phyloP scores from a whole-genome alignment of 2,797 vertebrate species.

The Pogonophryne albipinna region DNA sequence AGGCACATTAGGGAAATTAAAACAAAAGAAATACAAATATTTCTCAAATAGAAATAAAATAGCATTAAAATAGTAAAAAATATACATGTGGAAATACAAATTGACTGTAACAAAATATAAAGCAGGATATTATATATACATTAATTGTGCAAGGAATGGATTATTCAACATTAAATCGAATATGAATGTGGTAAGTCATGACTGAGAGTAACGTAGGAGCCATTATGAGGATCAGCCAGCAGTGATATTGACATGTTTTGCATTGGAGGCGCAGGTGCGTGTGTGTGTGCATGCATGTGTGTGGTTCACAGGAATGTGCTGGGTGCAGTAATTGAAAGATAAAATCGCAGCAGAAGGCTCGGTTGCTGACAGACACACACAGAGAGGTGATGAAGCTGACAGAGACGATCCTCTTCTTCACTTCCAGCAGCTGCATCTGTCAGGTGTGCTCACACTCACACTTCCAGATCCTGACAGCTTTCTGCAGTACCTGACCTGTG shows the following conservation, averaged over 20 bases:
- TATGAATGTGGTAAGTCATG: background rate
- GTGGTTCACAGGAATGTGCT: slow-evolving; percentile 82
- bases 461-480: slow-evolving; percentile 30
- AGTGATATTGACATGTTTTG: slow-evolving; percentile 57
- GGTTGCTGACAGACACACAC: slow-evolving; percentile 78
- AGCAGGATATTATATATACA: too few relatives aligned
- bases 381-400: slow-evolving; percentile 77
- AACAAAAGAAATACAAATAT: too few relatives aligned
- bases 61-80: too few relatives aligned
- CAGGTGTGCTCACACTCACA: slow-evolving; percentile 67
- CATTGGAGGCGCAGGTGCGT: slow-evolving; percentile 61
- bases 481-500: background rate
- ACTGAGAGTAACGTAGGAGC: slow-evolving; percentile 36
- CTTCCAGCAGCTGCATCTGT: slow-evolving; percentile 68
- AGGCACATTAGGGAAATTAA: too few relatives aligned
- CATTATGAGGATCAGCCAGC: slow-evolving; percentile 11
- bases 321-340: slow-evolving; percentile 82
- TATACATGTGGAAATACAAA: too few relatives aligned
- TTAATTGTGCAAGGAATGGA: too few relatives aligned
- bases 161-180: too few relatives aligned
- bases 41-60: too few relatives aligned
- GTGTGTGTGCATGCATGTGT: slow-evolving; percentile 69
- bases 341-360: slow-evolving; percentile 77
- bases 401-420: slow-evolving; percentile 54
- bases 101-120: too few relatives aligned